Evolutionary conservation across 2,888 invertebrate species (phyloP), one percentile per base, ranked within the genome.

Genomic region (Spicauda simplicius): DNA sequence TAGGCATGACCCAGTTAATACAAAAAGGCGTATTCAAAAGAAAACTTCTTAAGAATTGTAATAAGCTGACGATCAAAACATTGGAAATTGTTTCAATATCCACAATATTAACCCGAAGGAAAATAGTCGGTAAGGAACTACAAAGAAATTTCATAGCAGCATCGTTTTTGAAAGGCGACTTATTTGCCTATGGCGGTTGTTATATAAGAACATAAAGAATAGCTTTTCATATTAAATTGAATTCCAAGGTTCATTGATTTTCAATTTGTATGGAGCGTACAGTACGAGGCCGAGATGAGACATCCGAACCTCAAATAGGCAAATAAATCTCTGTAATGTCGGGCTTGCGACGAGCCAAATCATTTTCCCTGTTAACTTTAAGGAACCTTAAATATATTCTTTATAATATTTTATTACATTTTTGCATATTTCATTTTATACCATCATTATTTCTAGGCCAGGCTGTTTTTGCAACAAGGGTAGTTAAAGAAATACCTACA

Each of bases 231-330:
- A 88, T 87, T 83, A 87, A 87, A 89, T 87, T 85, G 85, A 83
- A 85, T 87, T 81, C 82, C 82, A 79, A 77, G 86, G 87, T 88
- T 88, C 88, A 90, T 90, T 91, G 90, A 89, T 90, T 91, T 91
- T 91, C 90, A 88, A 90, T 91, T 90, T 88, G 87, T 83, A 85
- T 82, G 80, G 79, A 79, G 79, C 83, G 80, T 80, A 80, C 82
- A 80, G 74, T 73, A 70, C 72, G 74, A 48, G 52, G 60, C 72
- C 66, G 69, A 71, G 77, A 75, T 76, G 78, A 81, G 78, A 77
- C 80, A 77, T 76, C 76, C 75, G 71, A 74, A 76, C 72, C 78
- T 79, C 77, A 77, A 80, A 83, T 79, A 81, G 80, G 78, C 80
- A 81, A 83, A 86, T 86, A 84, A 84, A 85, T 87, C 78, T 78